A percentile compares a stretch with the other conserved stretches of the same genome.
phyloP scores from a whole-genome alignment of 2,113 vertebrate genomes.

The Cygnus atratus region DNA sequence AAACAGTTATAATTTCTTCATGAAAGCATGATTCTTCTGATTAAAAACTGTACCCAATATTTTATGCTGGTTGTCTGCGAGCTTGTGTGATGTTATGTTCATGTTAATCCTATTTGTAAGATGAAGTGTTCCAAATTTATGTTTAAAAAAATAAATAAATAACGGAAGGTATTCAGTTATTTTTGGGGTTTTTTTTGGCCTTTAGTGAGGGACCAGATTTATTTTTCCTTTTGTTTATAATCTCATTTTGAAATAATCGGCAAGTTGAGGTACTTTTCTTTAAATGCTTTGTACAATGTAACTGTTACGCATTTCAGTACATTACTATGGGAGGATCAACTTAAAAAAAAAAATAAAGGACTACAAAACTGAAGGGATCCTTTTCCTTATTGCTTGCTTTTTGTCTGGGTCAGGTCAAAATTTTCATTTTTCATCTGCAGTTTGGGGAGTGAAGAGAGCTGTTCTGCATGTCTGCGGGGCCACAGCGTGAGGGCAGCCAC shows the following conservation, averaged over 20 bases:
- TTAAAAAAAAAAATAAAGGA: conserved; percentile 94
- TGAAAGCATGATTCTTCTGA: conserved; percentile 99
- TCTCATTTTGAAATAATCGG: conserved; percentile 97
- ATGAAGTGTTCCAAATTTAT: conserved; percentile 94
- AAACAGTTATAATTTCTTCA: conserved; percentile 95
- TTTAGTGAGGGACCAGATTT: conserved; percentile 90
- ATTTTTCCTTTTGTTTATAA: conserved; percentile 93
- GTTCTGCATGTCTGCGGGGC: not conserved
- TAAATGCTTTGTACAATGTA: conserved; percentile 99
- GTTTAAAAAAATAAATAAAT: conserved; percentile 84
- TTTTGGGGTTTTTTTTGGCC: conserved; percentile 74
- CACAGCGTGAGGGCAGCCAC: too few relatives aligned
- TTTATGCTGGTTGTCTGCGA: conserved; percentile 98
- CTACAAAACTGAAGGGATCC: conserved; percentile 84
- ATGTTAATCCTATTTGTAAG: conserved; percentile 95
- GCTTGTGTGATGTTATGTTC: conserved; percentile 97
- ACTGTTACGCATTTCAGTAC: conserved; percentile 99
- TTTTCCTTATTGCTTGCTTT: conserved; percentile 19
- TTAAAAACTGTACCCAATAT: conserved; percentile 94
- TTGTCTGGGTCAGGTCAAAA: not conserved
- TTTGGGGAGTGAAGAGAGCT: not conserved
- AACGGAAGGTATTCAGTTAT: conserved; percentile 92
- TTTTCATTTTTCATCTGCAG: not conserved
- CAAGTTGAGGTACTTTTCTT: conserved; percentile 99
- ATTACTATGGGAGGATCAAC: conserved; percentile 98